Evolutionary conservation across 2,113 vertebrate species (phyloP), one percentile per base, ranked within the genome.

Genomic region (Phaethornis superciliosus): DNA sequence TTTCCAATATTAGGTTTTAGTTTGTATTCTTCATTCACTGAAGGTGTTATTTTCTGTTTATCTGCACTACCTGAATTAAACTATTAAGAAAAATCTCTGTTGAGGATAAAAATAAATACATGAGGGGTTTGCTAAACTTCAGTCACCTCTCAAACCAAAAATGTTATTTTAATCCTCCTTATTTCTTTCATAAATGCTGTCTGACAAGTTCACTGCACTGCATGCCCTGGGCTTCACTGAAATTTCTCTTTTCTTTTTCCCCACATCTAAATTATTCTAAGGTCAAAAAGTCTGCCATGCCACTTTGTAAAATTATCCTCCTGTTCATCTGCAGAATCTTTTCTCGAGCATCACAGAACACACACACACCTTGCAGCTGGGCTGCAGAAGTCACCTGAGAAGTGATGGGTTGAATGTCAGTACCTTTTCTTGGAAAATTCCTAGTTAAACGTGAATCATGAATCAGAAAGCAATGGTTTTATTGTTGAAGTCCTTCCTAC

Each of bases 21-120:
- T 4, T 37, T 96, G 51, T 63, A 88, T 95, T 85, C 91, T 76
- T 94, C 81, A 84, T 80, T 49, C 85, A 72, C 30, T 67, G 55
- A 78, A 81, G 62, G 28, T 80, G 80, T 56, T 94, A 56, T 72
- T 94, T 94, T 91, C 81, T 87, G 52, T 94, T 94, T 94, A 94
- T 87, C 80, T 6, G 7, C 55, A 69, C 58, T 33, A 81, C 58
- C 70, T 95, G 90, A 94, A 96, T 95, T 91, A 94, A 96, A 24
- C 58, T 96, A 59, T 4, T 14, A 70, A 75, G 59, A 63, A 88
- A 90, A 60, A 81, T 44, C 51, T 74, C 89, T 55, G 23, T 63
- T 4, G 8, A 95, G 81, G 70, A 76, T 86, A 92, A 88, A 96
- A 94, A 90, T 67, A 93, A 90, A 95, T 72, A 85, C 52, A 77